Evolutionary conservation across 2,797 vertebrate genomes (phyloP).

Genomic region (Dallia pectoralis): DNA sequence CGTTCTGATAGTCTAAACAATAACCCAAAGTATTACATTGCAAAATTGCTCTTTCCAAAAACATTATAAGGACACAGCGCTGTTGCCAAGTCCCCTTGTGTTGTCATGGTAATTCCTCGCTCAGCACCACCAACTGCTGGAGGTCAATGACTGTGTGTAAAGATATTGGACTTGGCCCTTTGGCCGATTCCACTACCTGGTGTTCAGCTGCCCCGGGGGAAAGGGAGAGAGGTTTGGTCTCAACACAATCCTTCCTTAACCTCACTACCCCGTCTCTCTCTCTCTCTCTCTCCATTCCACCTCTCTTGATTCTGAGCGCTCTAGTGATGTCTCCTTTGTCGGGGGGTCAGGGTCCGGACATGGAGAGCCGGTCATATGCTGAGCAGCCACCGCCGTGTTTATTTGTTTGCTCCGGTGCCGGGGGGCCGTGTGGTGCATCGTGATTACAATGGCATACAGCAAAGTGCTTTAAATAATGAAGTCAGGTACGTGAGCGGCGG

Average conservation of each 20-base stretch:
- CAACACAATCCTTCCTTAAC: neutral
- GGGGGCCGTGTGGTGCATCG: neutral
- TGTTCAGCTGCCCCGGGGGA: neutral
- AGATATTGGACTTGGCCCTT: conserved; percentile 33
- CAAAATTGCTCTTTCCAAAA: conserved; percentile 12
- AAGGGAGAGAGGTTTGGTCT: neutral
- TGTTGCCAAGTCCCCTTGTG: neutral
- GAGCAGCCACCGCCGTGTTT: neutral
- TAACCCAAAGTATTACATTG: neutral
- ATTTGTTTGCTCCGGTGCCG: neutral
- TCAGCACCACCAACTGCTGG: neutral
- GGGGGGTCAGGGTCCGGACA: neutral
- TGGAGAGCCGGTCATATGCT: neutral
- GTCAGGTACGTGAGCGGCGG: conserved; percentile 5
- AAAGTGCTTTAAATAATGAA: conserved; percentile 24
- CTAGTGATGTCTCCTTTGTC: neutral
- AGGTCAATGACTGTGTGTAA: conserved; percentile 46
- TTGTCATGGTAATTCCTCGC: conserved; percentile 7
- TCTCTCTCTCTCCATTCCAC: neutral
- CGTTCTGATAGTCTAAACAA: neutral
- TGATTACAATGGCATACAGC: conserved; percentile 5
- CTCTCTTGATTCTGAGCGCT: neutral
- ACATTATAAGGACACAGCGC: neutral
- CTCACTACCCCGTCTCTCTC: neutral
- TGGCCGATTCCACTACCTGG: too few species aligned